Conservation (phyloP, 2,113 vertebrate genomes). For the Engystomops pustulosus region DNA sequence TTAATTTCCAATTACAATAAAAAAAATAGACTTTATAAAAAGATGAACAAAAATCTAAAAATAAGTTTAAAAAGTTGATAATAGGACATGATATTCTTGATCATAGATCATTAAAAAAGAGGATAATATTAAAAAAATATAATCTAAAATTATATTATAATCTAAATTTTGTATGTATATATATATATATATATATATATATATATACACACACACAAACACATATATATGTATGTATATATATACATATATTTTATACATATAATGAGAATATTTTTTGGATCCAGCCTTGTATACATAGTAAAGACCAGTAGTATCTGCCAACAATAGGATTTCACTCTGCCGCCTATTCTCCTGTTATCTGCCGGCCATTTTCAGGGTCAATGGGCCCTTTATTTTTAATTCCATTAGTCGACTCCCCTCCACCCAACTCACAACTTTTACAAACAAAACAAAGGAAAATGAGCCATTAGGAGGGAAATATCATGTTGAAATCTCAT, state of each 20-base stretch:
- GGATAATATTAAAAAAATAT: too few species aligned
- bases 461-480: constrained; percentile 53
- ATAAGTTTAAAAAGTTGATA: too few species aligned
- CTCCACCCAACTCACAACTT: constrained; percentile 47
- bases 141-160: too few species aligned
- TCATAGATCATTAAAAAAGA: too few species aligned
- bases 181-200: too few species aligned
- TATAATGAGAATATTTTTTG: neutral
- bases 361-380: constrained; percentile 43
- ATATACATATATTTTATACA: neutral
- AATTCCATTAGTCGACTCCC: constrained; percentile 58
- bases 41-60: too few species aligned
- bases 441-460: constrained; percentile 58
- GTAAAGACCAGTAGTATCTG: neutral
- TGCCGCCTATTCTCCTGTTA: constrained; percentile 1
- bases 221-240: neutral
- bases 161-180: too few species aligned
- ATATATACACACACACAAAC: neutral
- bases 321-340: neutral
- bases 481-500: constrained; percentile 32
- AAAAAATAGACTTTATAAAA: too few species aligned
- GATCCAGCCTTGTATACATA: neutral
- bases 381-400: constrained; percentile 44
- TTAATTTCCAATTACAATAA: too few species aligned
- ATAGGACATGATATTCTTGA: too few species aligned